Evolutionary conservation across 2,797 vertebrate genomes (phyloP).

Genomic region (Chrosomus eos): DNA sequence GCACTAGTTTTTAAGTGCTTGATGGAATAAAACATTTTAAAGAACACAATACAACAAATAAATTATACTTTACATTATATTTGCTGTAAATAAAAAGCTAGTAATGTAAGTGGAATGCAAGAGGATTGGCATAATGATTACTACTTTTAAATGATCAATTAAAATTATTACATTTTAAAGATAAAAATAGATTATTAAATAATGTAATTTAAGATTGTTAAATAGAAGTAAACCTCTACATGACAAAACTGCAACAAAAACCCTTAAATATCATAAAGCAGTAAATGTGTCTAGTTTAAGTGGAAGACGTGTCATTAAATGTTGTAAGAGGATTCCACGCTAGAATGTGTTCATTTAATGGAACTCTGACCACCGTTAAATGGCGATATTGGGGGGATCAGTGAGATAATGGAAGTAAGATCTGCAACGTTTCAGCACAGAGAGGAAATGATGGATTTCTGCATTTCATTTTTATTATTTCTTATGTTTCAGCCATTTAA

Average conservation of each 20-base stretch:
- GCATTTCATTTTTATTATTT: conserved; percentile 23
- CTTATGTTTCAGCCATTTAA: neutral
- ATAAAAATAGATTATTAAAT: neutral
- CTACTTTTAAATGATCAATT: neutral
- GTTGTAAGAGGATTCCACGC: conserved; percentile 59
- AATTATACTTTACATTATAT: neutral
- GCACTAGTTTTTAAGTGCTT: neutral
- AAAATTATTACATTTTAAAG: neutral
- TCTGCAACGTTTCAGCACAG: conserved; percentile 74
- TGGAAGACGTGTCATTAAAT: conserved; percentile 4
- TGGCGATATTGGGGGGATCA: conserved; percentile 76
- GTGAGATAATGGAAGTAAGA: conserved; percentile 70
- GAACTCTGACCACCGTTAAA: conserved; percentile 70
- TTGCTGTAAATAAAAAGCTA: neutral
- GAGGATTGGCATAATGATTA: neutral
- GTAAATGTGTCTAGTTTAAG: conserved; percentile 19
- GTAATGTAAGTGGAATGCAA: neutral
- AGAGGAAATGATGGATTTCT: conserved; percentile 77
- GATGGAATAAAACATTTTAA: neutral
- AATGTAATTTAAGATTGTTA: neutral
- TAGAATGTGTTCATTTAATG: conserved; percentile 74
- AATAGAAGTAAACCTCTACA: neutral
- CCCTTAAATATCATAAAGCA: neutral
- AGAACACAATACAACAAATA: neutral
- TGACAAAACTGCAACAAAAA: neutral